Percentiles rank a stretch among this genome's conserved stretches.
These are phyloP conservation scores for Sinocyclocheilus anshuiensis DNA, from an alignment of 2,113 vertebrate genomes.

Conservation along the genomic window DNA sequence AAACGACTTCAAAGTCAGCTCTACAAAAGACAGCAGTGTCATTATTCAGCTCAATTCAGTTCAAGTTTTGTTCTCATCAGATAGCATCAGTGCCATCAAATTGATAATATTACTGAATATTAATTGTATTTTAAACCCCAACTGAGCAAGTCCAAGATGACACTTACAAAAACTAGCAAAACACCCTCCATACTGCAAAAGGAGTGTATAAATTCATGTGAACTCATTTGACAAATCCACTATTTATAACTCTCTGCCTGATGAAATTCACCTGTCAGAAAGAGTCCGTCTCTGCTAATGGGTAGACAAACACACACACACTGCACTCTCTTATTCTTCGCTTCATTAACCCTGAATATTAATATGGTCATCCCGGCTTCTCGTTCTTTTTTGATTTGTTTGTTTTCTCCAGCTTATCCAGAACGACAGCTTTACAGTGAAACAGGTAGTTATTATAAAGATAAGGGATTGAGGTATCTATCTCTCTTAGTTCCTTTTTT, in stretches of 20 bases:
- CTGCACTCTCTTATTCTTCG: neutral
- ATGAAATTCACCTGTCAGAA: conserved; percentile 1
- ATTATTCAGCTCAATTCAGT: neutral
- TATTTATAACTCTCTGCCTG: neutral
- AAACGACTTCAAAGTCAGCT: neutral
- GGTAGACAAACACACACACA: neutral
- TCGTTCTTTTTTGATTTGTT: conserved; percentile 65
- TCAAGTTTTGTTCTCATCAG: neutral
- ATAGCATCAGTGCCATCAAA: neutral
- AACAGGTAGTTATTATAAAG: conserved; percentile 4
- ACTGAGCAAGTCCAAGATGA: neutral
- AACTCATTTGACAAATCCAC: neutral
- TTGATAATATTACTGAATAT: neutral
- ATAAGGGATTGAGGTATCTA: neutral
- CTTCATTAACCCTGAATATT: conserved; percentile 69
- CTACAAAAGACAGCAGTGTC: neutral
- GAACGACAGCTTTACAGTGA: conserved; percentile 13
- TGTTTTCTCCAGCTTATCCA: conserved; percentile 28
- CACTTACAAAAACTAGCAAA: neutral
- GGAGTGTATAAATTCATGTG: neutral
- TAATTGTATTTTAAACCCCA: neutral
- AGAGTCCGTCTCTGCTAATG: conserved; percentile 1
- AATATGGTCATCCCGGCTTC: conserved; percentile 66
- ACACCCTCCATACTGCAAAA: neutral
- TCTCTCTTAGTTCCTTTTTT: conserved; percentile 1